Base-by-base conservation (phyloP, 2,797 vertebrate species). In the Argentina silus region DNA sequence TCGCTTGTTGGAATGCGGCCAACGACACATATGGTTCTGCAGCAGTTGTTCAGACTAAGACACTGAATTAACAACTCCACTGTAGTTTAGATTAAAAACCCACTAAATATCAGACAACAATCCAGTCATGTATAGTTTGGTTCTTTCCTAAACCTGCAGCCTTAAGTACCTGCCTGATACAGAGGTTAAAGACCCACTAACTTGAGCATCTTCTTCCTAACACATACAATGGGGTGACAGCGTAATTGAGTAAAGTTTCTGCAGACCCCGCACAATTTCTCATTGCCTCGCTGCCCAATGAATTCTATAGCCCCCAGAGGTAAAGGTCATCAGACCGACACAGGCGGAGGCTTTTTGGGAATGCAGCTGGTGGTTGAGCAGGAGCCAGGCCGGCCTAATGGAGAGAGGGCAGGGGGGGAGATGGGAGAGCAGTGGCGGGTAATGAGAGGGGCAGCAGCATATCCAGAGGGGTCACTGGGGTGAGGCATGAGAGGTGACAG, bases 401-500 rank as follows among this genome's bases (percentile, higher is more conserved):
- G 63, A 66, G 60, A 36, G 10, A n/a, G 60, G 60, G 60, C 27
- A 42, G 27, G 36, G 55, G 27, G 63, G 63, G 43, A 23, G 44
- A 12, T 17, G 43, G n/a, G 19, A 14, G 63, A 19, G 63, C 10
- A 19, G 44, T n/a, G 7, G 15, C 43, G 47, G 63, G n/a, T 62
- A 43, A 43, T 62, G 63, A 67, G 64, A 27, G 45, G 47, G 64
- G 11, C 17, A 67, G 45, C 19, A 8, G 60, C 12, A 43, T n/a
- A 63, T 42, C 21, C 64, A 23, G 45, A 67, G 17, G 12, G 64
- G 19, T 67, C 61, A 63, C 45, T 45, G 19, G 19, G 45, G 63
- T 21, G 45, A 66, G 63, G 45, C 3, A 65, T 43, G 7, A 14
- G 44, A 23, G 45, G 63, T 17, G 63, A 21, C 0, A 59, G 19